Conservation (phyloP, 2,797 vertebrate species). For the Halcyon leucocephala region DNA sequence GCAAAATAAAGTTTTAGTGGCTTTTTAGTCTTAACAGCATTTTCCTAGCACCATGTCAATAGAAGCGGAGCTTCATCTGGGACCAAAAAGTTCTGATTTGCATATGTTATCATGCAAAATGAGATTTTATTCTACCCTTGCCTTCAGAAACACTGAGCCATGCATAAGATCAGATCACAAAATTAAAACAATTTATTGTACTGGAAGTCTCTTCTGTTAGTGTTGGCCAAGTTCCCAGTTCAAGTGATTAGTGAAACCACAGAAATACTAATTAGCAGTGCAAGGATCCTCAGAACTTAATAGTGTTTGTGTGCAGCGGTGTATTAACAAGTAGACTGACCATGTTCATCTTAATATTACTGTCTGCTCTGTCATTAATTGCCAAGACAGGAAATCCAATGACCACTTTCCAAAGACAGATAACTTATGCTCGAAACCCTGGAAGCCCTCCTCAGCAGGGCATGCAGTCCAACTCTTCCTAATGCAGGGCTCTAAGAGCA, state of each 20-base stretch:
- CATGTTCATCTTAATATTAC: constrained; percentile 12
- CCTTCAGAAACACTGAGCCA: constrained; percentile 57
- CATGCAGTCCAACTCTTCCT: neutral
- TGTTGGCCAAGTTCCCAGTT: constrained; percentile 75
- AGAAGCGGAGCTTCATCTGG: constrained; percentile 3
- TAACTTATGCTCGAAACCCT: neutral
- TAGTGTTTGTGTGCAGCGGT: constrained; percentile 27
- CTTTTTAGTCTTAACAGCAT: constrained; percentile 17
- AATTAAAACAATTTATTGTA: constrained; percentile 75
- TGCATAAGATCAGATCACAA: constrained; percentile 52
- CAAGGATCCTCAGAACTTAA: constrained; percentile 45
- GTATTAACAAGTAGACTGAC: constrained; percentile 43
- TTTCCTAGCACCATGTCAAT: constrained; percentile 34
- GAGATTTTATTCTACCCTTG: constrained; percentile 61
- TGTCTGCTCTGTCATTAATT: neutral
- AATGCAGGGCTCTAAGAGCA: neutral
- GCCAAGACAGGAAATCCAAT: constrained; percentile 27
- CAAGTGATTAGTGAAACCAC: constrained; percentile 71
- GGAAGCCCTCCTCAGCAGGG: neutral
- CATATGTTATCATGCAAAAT: constrained; percentile 44
- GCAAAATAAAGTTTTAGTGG: constrained; percentile 66
- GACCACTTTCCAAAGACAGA: neutral
- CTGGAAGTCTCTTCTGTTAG: constrained; percentile 69
- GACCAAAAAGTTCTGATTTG: constrained; percentile 48
- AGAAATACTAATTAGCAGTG: constrained; percentile 76